Conservation (phyloP, 2,888 invertebrate genomes). For the Pheosia tremula region DNA sequence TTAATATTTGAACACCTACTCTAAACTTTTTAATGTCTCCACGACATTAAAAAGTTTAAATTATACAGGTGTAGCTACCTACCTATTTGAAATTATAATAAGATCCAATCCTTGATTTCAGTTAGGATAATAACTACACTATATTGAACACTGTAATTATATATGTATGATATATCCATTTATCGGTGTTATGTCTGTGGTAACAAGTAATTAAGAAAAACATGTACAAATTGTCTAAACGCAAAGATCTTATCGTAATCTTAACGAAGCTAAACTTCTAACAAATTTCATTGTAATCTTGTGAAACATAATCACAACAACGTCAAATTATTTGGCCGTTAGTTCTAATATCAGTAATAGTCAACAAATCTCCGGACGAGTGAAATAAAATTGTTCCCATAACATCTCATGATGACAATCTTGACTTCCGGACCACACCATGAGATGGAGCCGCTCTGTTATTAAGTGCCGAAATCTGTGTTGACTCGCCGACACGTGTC, state of each 20-base stretch:
- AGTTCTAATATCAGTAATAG: slow-evolving; percentile 51
- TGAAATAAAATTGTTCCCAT: slow-evolving; percentile 63
- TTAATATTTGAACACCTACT: slow-evolving; percentile 59
- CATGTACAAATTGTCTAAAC: slow-evolving; percentile 15
- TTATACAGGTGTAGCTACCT: slow-evolving; percentile 15
- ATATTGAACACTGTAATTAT: slow-evolving; percentile 38
- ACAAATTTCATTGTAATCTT: slow-evolving; percentile 31
- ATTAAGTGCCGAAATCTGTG: slow-evolving; percentile 58
- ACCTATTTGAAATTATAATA: slow-evolving; percentile 22
- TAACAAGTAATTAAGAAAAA: slow-evolving; percentile 31
- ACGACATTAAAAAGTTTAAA: slow-evolving; percentile 39
- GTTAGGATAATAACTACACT: slow-evolving; percentile 39
- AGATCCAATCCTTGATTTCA: slow-evolving; percentile 34
- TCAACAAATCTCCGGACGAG: slow-evolving; percentile 54
- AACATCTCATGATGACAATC: slow-evolving; percentile 65
- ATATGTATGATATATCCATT: slow-evolving; percentile 21
- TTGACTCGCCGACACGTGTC: slow-evolving; percentile 61
- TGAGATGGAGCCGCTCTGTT: slow-evolving; percentile 51
- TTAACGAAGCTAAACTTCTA: slow-evolving; percentile 24
- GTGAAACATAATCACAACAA: slow-evolving; percentile 18
- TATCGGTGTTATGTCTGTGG: slow-evolving; percentile 19
- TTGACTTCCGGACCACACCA: slow-evolving; percentile 79
- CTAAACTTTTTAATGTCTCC: too few species aligned
- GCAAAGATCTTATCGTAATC: slow-evolving; percentile 7
- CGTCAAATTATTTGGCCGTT: slow-evolving; percentile 40